Percentiles rank a stretch among this genome's conserved stretches.
phyloP scores from a whole-genome alignment of 1,140 invertebrate species.

The Rhopalosiphum padi region DNA sequence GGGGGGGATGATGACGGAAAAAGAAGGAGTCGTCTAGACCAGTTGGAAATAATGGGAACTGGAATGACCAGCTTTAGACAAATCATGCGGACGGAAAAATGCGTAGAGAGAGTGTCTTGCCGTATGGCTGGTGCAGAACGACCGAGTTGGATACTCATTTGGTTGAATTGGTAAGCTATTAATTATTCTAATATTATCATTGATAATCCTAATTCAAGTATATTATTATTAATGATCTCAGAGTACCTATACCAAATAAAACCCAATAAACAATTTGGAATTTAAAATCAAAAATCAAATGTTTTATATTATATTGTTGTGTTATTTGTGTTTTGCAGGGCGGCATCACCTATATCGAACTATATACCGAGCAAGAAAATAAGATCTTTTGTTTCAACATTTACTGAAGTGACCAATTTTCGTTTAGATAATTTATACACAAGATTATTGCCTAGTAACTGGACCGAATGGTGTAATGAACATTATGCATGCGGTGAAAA shows the following conservation, averaged over 20 bases:
- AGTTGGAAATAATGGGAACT: not conserved
- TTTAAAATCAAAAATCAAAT: not conserved
- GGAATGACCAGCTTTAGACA: not conserved
- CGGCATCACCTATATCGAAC: not conserved
- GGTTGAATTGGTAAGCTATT: slow-evolving; percentile 39
- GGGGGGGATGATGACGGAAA: not conserved
- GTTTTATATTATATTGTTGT: not conserved
- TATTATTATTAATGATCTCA: not conserved
- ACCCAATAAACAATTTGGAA: not conserved
- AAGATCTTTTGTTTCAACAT: slow-evolving; percentile 29
- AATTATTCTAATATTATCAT: not conserved
- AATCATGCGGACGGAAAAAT: not conserved
- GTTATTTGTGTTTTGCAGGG: not conserved
- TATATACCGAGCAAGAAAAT: slow-evolving; percentile 36
- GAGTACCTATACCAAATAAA: not conserved
- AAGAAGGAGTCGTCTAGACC: not conserved
- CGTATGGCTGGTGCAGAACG: slow-evolving; percentile 39
- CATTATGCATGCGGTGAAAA: slow-evolving; percentile 4
- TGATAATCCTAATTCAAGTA: not conserved
- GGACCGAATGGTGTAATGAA: slow-evolving; percentile 28
- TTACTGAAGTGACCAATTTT: slow-evolving; percentile 24
- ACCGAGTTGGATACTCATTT: not conserved
- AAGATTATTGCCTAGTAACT: not conserved
- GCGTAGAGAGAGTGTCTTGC: not conserved
- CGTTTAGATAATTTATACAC: slow-evolving; percentile 40